Conservation (phyloP, 2,113 vertebrate species). For the Tichodroma muraria region DNA sequence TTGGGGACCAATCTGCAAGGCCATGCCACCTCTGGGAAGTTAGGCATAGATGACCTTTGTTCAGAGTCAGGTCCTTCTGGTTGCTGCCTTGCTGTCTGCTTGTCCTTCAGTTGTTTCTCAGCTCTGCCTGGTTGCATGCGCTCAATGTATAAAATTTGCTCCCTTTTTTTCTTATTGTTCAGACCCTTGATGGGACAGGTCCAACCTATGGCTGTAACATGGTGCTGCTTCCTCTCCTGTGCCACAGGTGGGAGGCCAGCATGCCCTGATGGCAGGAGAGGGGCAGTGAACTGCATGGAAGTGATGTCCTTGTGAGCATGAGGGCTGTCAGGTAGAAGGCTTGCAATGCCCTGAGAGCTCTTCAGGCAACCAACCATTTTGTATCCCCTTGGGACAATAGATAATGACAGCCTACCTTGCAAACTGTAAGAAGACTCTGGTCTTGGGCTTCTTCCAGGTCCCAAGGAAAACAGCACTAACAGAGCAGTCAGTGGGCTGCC, state of each 20-base stretch:
- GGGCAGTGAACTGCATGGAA: neutral
- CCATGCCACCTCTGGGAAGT: neutral
- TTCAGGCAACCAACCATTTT: neutral
- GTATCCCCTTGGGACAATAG: neutral
- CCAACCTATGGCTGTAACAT: neutral
- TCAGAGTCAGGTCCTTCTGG: neutral
- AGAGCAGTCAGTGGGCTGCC: neutral
- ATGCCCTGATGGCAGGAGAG: rapidly evolving
- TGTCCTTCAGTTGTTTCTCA: neutral
- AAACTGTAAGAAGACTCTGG: neutral
- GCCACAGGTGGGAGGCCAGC: rapidly evolving
- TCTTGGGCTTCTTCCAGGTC: neutral
- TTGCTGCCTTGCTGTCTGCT: neutral
- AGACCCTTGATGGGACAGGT: rapidly evolving
- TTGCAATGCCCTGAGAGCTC: neutral
- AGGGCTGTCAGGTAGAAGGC: neutral
- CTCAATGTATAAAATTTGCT: neutral
- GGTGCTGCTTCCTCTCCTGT: neutral
- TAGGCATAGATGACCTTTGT: neutral
- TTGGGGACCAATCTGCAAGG: neutral
- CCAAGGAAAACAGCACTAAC: neutral
- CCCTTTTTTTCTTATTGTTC: neutral
- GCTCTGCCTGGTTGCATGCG: neutral
- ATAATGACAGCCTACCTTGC: neutral
- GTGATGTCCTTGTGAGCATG: rapidly evolving